Base-by-base conservation (phyloP, 2,797 vertebrate species). In the Dendrocincla fuliginosa region DNA sequence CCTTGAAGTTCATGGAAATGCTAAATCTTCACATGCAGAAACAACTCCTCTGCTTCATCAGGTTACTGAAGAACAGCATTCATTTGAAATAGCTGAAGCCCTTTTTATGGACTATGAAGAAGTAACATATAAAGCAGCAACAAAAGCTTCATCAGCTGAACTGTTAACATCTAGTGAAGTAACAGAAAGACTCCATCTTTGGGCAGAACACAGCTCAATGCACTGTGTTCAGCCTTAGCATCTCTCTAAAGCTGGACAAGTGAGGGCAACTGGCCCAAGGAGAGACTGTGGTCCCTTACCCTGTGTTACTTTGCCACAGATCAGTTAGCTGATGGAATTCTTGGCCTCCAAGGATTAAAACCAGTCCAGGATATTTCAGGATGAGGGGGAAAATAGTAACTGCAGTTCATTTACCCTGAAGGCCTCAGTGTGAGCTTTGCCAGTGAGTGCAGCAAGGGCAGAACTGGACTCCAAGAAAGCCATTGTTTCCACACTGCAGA, bases 221-320 rank as follows among this genome's bases (percentile, higher is more conserved):
- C 0, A 0, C 25, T 39, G 5, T 32, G 39, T 56, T 25, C 30
- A 69, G n/a, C 44, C 25, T 74, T 50, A 30, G 5, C 27, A 35
- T 46, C 24, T 39, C n/a, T 46, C 5, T 35, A 33, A 56, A 63
- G 9, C 2, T 32, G 23, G 24, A 47, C 13, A n/a, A 60, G 32
- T 8, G 9, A 81, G 16, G 18, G 15, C 18, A 77, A 33, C 28
- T 70, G 8, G 46, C 44, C 77, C 37, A 73, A 18, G 24, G 6
- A 44, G 17, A 53, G 32, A 88, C 3, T 55, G 28, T 35, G 35
- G 27, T 28, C 50, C 39, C 12, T 73, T 65, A 82, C 8, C 9
- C 18, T 1, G 0, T 2, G 6, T 32, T 74, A 64, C 46, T 60
- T 47, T 46, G 59, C 61, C 37, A 53, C 24, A 35, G 24, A 42